Conservation (phyloP, 2,797 vertebrate species). For the Fundulus diaphanus region DNA sequence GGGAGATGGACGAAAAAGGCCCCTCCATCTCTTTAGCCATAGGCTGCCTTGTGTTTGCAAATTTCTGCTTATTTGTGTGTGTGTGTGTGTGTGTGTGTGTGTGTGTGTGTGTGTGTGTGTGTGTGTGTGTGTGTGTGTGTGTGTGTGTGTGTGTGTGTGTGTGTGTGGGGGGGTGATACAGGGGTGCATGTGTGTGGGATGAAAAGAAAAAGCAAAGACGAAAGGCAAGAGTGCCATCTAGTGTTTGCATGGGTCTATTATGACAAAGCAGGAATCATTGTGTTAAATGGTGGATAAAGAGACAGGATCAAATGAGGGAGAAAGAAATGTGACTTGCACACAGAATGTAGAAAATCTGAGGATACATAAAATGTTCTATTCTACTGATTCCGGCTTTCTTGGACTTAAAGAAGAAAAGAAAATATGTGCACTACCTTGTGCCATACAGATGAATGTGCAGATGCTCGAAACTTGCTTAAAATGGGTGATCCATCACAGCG, state of each 20-base stretch:
- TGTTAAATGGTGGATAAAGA: constrained; percentile 12
- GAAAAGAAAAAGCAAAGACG: constrained; percentile 5
- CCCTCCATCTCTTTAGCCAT: constrained; percentile 60
- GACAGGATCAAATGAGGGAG: constrained; percentile 8
- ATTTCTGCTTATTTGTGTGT: constrained; percentile 44
- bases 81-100: constrained; percentile 13
- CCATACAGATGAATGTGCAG: constrained; percentile 36
- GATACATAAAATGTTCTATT: constrained; percentile 13
- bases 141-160: constrained; percentile 22
- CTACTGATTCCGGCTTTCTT: constrained; percentile 5
- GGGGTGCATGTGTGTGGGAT: constrained; percentile 19
- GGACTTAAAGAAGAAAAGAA: constrained; percentile 9
- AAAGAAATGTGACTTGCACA: constrained; percentile 12
- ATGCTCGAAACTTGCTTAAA: constrained; percentile 39
- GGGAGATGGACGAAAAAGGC: constrained; percentile 43
- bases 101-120: constrained; percentile 22
- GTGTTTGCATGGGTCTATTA: constrained; percentile 26
- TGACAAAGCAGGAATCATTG: constrained; percentile 4
- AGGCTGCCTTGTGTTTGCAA: constrained; percentile 56
- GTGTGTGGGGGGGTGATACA: neutral
- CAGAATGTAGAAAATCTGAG: constrained; percentile 11
- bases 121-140: constrained; percentile 18
- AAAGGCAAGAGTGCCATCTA: constrained; percentile 77
- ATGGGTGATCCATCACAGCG: constrained; percentile 53
- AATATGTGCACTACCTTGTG: constrained; percentile 5